A percentile compares a stretch with the other conserved stretches of the same genome.
Conservation (phyloP, 2,888 invertebrate genomes). For the Drosophila colorata region DNA sequence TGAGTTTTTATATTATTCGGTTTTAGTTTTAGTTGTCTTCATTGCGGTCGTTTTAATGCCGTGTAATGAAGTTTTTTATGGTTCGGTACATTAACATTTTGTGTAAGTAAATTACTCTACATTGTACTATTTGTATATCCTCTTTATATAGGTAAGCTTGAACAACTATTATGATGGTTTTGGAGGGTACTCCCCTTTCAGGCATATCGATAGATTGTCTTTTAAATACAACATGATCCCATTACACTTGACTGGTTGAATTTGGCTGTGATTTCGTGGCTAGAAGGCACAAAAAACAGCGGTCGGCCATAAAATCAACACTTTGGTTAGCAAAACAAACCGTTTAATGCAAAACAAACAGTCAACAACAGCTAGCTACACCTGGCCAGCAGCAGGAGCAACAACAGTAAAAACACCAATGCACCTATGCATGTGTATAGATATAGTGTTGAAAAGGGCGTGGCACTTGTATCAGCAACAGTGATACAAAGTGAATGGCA, state of each 20-base stretch:
- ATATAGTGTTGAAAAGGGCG: slow-evolving; percentile 76
- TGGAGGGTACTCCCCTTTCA: not conserved
- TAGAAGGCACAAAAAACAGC: slow-evolving; percentile 29
- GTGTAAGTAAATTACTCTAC: slow-evolving; percentile 42
- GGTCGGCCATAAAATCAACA: slow-evolving; percentile 78
- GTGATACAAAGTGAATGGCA: slow-evolving; percentile 15
- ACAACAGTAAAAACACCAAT: slow-evolving; percentile 34
- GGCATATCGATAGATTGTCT: slow-evolving; percentile 2
- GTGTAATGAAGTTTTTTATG: slow-evolving; percentile 78
- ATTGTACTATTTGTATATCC: slow-evolving; percentile 17
- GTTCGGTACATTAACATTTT: slow-evolving; percentile 53
- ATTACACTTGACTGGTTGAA: slow-evolving; percentile 26
- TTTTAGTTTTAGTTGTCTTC: slow-evolving; percentile 59
- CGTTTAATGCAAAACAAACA: slow-evolving; percentile 75
- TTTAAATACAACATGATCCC: slow-evolving; percentile 22
- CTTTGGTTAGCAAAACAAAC: slow-evolving; percentile 81
- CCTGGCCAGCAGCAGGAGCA: slow-evolving; percentile 41
- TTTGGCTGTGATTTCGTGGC: slow-evolving; percentile 46
- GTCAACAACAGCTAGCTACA: slow-evolving; percentile 61
- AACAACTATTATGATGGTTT: slow-evolving; percentile 1
- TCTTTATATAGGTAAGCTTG: slow-evolving; percentile 1
- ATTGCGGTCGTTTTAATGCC: slow-evolving; percentile 63
- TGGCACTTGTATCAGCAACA: slow-evolving; percentile 44
- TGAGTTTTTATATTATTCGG: slow-evolving; percentile 58
- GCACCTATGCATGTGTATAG: slow-evolving; percentile 22